These are phyloP conservation scores for Syngnathus typhle DNA, from an alignment of 2,113 vertebrate genomes.

Conservation along the genomic window DNA sequence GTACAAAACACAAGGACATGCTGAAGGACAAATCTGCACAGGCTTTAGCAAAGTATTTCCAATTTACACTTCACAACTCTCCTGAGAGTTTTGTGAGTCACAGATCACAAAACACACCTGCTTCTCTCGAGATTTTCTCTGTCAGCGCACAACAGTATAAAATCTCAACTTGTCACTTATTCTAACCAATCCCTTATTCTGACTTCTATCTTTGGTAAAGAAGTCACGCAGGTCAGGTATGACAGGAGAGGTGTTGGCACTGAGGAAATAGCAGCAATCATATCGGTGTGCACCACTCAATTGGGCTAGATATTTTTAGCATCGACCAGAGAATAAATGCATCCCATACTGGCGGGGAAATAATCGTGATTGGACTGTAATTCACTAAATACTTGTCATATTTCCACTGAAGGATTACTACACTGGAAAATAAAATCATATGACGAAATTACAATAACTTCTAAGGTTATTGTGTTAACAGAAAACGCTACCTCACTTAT, in stretches of 20 bases:
- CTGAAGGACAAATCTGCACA: conserved; percentile 24
- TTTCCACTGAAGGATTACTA: no score
- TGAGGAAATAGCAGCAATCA: conserved; percentile 24
- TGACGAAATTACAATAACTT: no score
- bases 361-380: no score
- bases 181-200: conserved; percentile 6
- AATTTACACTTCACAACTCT: conserved; percentile 45
- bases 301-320: background rate
- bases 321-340: background rate
- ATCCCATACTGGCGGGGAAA: background rate
- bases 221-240: conserved; percentile 12
- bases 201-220: conserved; percentile 38
- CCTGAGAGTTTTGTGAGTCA: conserved; percentile 18
- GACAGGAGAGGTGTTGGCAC: conserved; percentile 26
- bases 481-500: no score
- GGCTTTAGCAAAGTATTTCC: conserved; percentile 6
- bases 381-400: no score
- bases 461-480: no score
- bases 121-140: conserved; percentile 19
- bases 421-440: no score
- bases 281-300: background rate
- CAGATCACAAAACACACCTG: conserved; percentile 19
- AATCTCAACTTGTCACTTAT: background rate
- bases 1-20: background rate
- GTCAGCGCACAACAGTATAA: conserved; percentile 1